Evolutionary conservation across 2,113 vertebrate genomes (phyloP), one percentile per base, ranked within the genome.

Genomic region (Caranx ignobilis): DNA sequence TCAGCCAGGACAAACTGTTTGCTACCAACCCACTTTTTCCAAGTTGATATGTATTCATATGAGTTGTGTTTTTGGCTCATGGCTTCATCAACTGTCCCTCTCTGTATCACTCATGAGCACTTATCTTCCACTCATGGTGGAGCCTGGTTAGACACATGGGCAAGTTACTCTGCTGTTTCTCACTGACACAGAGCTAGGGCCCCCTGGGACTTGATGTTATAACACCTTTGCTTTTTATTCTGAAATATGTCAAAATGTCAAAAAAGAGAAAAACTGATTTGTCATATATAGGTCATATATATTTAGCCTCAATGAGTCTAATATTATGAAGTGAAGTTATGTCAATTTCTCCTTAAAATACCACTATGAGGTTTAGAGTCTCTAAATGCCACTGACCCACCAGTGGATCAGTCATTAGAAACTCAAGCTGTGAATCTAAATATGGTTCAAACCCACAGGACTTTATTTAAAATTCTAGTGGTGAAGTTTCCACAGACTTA

Each of bases 1-100:
- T 60, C 16, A 60, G 70, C 56, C 70, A 63, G 71, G 47, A 62
- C 57, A 62, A 62, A 60, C 70, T 57, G 26, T 47, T 43, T 60
- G 41, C 18, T 35, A 71, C 55, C 69, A 71, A 9, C 39, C 69
- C 41, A 16, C 56, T 48, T 39, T 21, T 52, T 10, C n/a, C 34
- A 39, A 19, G 47, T 74, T 31, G 7, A 50, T 26, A 62, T 62
- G 11, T 32, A 74, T 52, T 31, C 15, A 31, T 52, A 52, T n/a
- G n/a, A 73, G 31, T 9, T 75, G 71, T 64, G 60, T 35, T 74
- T 63, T 54, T 62, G 71, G 45, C 50, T 41, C 59, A 26, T 39
- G 19, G 21, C 50, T 75, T 37, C 11, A 31, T 65, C 18, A 43
- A n/a, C 15, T 55, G 63, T 43, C 34, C 32, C 19, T 52, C 19